These are phyloP conservation scores for Diabrotica undecimpunctata DNA, from an alignment of 1,140 invertebrate species.

Conservation along the genomic window DNA sequence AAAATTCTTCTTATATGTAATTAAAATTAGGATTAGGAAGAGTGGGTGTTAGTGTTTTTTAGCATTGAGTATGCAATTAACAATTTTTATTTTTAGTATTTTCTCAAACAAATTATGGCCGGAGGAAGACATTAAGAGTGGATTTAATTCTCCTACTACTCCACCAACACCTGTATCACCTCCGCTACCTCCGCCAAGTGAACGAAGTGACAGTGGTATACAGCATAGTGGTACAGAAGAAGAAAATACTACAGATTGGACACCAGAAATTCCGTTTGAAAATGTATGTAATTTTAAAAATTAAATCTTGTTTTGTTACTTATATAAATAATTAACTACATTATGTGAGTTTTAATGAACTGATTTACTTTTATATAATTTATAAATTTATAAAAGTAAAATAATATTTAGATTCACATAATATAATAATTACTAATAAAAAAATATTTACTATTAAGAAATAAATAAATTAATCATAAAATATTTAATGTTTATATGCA, in stretches of 20 bases:
- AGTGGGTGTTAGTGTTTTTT: too few relatives aligned
- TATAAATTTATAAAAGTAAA: too few relatives aligned
- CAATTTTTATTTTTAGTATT: constrained; percentile 37
- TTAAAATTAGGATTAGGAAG: not conserved
- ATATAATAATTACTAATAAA: too few relatives aligned
- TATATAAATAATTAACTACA: too few relatives aligned
- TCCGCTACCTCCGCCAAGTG: constrained; percentile 40
- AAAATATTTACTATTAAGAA: too few relatives aligned
- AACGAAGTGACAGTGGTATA: constrained; percentile 45
- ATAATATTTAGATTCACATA: too few relatives aligned
- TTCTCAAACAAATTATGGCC: constrained; percentile 52
- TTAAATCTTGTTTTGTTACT: not conserved
- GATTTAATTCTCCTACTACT: constrained; percentile 45
- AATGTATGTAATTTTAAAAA: constrained; percentile 59
- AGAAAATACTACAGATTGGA: constrained; percentile 78
- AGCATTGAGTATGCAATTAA: too few relatives aligned
- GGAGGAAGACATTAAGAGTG: constrained; percentile 51
- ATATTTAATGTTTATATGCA: too few relatives aligned
- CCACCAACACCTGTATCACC: constrained; percentile 48
- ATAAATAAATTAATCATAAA: too few relatives aligned
- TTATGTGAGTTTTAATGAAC: too few relatives aligned
- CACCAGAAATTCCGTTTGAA: constrained; percentile 86
- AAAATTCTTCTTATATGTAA: not conserved
- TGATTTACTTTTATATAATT: too few relatives aligned
- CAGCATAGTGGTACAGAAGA: constrained; percentile 61